Evolutionary conservation across 1,140 invertebrate species (phyloP).

Genomic region (Drosophila setifemur): DNA sequence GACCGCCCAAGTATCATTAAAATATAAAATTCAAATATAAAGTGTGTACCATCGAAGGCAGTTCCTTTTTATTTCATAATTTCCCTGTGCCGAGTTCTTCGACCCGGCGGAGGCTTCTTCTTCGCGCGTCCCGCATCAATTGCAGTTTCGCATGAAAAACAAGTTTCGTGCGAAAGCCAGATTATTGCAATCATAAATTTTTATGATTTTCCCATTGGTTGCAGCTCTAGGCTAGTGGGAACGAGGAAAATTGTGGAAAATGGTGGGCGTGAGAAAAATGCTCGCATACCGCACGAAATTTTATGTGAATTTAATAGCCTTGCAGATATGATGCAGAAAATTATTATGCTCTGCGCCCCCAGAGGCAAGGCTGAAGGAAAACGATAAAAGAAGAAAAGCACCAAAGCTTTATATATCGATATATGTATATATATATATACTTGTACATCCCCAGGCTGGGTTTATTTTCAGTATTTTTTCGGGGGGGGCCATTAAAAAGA

Average conservation of each 20-base stretch:
- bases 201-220: slow-evolving; percentile 69
- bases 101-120: neutral
- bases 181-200: slow-evolving; percentile 77
- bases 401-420: neutral
- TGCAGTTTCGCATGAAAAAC: slow-evolving; percentile 40
- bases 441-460: neutral
- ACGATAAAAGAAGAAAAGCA: slow-evolving; percentile 10
- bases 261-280: slow-evolving; percentile 50
- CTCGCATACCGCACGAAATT: slow-evolving; percentile 31
- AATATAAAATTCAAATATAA: slow-evolving; percentile 10
- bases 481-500: slow-evolving; percentile 55
- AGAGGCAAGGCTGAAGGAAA: neutral
- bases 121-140: slow-evolving; percentile 10
- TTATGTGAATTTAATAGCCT: slow-evolving; percentile 73
- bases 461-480: neutral
- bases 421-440: slow-evolving; percentile 6
- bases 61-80: slow-evolving; percentile 35
- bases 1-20: slow-evolving; percentile 11
- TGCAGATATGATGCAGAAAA: slow-evolving; percentile 73
- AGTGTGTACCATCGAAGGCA: neutral
- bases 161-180: slow-evolving; percentile 49
- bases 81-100: slow-evolving; percentile 18
- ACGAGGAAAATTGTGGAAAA: slow-evolving; percentile 3
- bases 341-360: slow-evolving; percentile 46
- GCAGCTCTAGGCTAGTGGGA: slow-evolving; percentile 16